Evolutionary conservation across 2,797 vertebrate species (phyloP), one percentile per base, ranked within the genome.

Genomic region (Triplophysa bombifrons): DNA sequence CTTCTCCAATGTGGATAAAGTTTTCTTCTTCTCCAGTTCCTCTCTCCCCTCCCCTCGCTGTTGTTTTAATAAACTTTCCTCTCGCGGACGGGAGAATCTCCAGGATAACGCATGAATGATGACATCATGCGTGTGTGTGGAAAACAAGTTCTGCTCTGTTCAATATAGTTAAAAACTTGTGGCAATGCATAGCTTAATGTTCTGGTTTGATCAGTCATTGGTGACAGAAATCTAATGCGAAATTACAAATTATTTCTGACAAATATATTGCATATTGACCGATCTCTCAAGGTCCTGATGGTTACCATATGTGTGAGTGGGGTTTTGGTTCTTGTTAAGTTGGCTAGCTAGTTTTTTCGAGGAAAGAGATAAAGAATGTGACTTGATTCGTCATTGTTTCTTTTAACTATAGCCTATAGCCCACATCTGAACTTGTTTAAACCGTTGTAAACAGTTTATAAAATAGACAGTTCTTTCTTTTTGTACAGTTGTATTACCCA

Each of bases 1-100:
- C 81, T 83, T 89, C 84, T 84, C 84, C 60, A 48, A 78, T 81
- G 82, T 83, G 67, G 83, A 87, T 84, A 87, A 87, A 90, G 88
- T 92, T 90, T 41, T 85, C 72, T 82, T 55, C 79, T 86, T 80
- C 87, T 89, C 87, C 81, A 92, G 91, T 87, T 93, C 90, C 86
- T 85, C 89, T 78, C 88, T 88, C 89, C 74, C 84, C 81, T 80
- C 80, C 65, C 80, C 72, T 82, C 53, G 17, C 69, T 25, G 30
- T 66, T 56, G 50, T 74, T 50, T 53, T 70, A 82, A 58, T 80
- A 87, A 83, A 90, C 90, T 89, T 90, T 73, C 91, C 87, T 88
- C 69, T 79, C 61, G 4, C 55, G 3, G 64, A 34, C 80, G 77
- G 86, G 88, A 88, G 81, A 90, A 85, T 85, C 87, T 87, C 82